These are phyloP conservation scores for Cacatua alba DNA, from an alignment of 2,113 vertebrate species.

Conservation along the genomic window DNA sequence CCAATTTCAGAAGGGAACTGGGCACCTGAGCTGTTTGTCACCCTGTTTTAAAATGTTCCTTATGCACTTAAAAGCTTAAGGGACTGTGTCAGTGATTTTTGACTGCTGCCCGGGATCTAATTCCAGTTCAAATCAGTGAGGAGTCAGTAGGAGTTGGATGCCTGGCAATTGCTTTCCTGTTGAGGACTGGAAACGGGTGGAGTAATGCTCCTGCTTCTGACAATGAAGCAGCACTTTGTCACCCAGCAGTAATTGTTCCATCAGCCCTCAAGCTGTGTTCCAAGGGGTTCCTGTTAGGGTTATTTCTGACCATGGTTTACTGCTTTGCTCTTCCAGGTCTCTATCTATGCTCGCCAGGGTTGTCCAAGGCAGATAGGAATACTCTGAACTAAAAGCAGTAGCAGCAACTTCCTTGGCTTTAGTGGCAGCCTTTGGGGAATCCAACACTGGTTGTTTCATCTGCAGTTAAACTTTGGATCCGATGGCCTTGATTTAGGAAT, in stretches of 20 bases:
- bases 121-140: neutral
- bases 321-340: neutral
- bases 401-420: neutral
- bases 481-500: slow-evolving; percentile 20
- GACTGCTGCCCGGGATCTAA: neutral
- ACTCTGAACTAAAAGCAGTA: neutral
- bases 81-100: neutral
- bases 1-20: neutral
- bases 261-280: neutral
- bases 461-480: neutral
- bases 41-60: neutral
- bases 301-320: neutral
- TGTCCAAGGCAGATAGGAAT: neutral
- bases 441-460: neutral
- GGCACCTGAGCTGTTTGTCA: neutral
- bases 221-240: neutral
- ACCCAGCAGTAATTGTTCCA: neutral
- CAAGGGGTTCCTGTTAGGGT: neutral
- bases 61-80: neutral
- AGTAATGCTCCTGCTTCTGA: neutral
- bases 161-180: neutral
- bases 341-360: neutral
- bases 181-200: neutral
- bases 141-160: neutral
- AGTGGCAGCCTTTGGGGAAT: neutral